These are phyloP conservation scores for Corynorhinus townsendii DNA, from an alignment of 2,113 vertebrate species.

Conservation along the genomic window DNA sequence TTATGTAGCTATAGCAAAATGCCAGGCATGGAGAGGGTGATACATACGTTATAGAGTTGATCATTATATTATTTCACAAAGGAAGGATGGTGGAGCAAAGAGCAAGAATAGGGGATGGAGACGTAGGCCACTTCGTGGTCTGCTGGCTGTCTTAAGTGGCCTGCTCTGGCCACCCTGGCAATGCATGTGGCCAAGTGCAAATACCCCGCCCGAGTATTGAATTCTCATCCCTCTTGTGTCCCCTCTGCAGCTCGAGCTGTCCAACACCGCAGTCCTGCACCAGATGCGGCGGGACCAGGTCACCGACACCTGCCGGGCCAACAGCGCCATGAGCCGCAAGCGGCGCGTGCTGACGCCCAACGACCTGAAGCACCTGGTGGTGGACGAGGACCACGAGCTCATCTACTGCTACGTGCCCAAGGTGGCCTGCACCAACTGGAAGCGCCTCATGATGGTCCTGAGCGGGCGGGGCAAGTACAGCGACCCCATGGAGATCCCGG, in stretches of 20 bases:
- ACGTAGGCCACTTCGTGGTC: background rate
- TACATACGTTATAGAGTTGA: background rate
- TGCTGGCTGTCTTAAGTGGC: rapidly evolving
- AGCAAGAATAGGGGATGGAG: background rate
- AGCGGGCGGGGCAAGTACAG: conserved; percentile 94
- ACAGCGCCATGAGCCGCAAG: conserved; percentile 88
- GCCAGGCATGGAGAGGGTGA: background rate
- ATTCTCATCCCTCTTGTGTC: conserved; percentile 47
- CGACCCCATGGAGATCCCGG: conserved; percentile 96
- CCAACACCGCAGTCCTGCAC: conserved; percentile 88
- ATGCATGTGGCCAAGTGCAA: rapidly evolving
- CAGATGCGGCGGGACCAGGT: conserved; percentile 94
- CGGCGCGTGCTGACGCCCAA: conserved; percentile 92
- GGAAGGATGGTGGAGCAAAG: background rate
- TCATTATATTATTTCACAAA: background rate
- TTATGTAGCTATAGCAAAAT: background rate
- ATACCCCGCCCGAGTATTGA: background rate
- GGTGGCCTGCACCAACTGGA: conserved; percentile 99
- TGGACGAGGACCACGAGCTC: conserved; percentile 96
- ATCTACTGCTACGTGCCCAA: conserved; percentile 99
- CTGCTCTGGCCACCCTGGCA: rapidly evolving
- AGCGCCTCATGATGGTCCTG: conserved; percentile 99
- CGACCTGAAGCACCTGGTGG: conserved; percentile 95
- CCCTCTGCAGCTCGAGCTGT: conserved; percentile 86
- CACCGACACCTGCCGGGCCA: conserved; percentile 88